Base-by-base conservation (phyloP, 2,113 vertebrate genomes). In the Scatophagus argus region DNA sequence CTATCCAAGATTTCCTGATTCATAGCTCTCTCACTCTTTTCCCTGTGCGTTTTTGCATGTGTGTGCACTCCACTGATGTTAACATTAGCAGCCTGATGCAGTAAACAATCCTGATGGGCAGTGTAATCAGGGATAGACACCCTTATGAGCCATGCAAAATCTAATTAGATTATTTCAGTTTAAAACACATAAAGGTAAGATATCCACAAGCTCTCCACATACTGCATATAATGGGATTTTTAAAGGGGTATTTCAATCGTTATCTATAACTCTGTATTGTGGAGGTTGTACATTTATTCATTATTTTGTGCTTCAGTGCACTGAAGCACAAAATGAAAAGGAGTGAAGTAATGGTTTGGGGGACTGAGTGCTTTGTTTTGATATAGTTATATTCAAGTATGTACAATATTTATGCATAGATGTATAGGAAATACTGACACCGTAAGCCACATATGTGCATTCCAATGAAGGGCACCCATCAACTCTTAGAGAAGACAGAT, bases 111-210 rank as follows among this genome's bases (percentile, higher is more conserved):
- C 43, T 88, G 87, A 91, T 84, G 77, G 80, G 66, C 76, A 81
- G 75, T 81, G 77, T 79, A 82, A 83, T 88, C 81, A 87, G 63
- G 81, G 74, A 51, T 29, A 60, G 74, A 81, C 23, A 55, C 61
- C 63, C 74, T 72, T 70, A 74, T 83, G 87, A 89, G 84, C 73
- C 39, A 60, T 74, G 59, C 60, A 12, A 80, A 25, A 70, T 86
- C 62, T 68, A 79, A 91, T 84, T 86, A 47, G 43, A 87, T 90
- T 83, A 80, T 87, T 90, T 83, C 80, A 70, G 62, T 88, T 82
- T 61, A 34, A 66, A 82, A 70, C 73, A 74, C 76, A 80, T 77
- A 51, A 70, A 83, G 43, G 41, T 67, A 61, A 61, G 55, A 74
- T 84, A n/a, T 44, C 4, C 16, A 41, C 19, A 47, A 43, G 36